Conservation (phyloP, 2,888 invertebrate genomes). For the Spisula solida region DNA sequence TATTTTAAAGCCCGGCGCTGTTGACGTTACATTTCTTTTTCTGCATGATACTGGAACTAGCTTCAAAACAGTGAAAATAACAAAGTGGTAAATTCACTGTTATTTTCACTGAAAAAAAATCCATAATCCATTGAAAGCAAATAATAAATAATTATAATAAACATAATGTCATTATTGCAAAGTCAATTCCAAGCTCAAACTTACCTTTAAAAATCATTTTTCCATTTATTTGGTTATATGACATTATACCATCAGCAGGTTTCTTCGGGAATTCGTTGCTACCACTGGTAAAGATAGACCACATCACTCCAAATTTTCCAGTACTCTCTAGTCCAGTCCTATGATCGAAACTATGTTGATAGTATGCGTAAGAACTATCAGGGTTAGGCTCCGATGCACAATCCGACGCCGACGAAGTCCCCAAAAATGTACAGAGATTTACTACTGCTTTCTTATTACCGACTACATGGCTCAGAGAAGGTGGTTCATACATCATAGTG, state of each 20-base stretch:
- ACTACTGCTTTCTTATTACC: slow-evolving; percentile 72
- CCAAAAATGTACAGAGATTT: slow-evolving; percentile 77
- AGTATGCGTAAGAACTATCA: slow-evolving; percentile 68
- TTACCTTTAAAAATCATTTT: slow-evolving; percentile 61
- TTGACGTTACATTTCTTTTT: too few relatives aligned
- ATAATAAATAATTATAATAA: too few relatives aligned
- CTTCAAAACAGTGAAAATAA: too few relatives aligned
- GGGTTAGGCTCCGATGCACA: slow-evolving; percentile 71
- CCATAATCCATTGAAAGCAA: too few relatives aligned
- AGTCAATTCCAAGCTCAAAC: too few relatives aligned
- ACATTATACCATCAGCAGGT: slow-evolving; percentile 77
- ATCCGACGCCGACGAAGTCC: slow-evolving; percentile 74
- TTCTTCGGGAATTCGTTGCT: slow-evolving; percentile 80
- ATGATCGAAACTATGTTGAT: slow-evolving; percentile 49
- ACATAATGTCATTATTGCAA: too few relatives aligned
- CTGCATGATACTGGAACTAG: too few relatives aligned
- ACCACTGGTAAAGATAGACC: slow-evolving; percentile 73
- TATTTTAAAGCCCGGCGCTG: too few relatives aligned
- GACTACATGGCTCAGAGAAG: slow-evolving; percentile 65
- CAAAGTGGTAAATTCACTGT: too few relatives aligned
- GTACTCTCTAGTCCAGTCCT: slow-evolving; percentile 44
- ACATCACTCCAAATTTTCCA: slow-evolving; percentile 69
- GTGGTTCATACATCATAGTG: slow-evolving; percentile 79
- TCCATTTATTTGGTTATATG: slow-evolving; percentile 79
- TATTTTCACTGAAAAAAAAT: too few relatives aligned